These are phyloP conservation scores for Platycercus adscitus DNA, from an alignment of 2,113 vertebrate genomes.

Conservation along the genomic window DNA sequence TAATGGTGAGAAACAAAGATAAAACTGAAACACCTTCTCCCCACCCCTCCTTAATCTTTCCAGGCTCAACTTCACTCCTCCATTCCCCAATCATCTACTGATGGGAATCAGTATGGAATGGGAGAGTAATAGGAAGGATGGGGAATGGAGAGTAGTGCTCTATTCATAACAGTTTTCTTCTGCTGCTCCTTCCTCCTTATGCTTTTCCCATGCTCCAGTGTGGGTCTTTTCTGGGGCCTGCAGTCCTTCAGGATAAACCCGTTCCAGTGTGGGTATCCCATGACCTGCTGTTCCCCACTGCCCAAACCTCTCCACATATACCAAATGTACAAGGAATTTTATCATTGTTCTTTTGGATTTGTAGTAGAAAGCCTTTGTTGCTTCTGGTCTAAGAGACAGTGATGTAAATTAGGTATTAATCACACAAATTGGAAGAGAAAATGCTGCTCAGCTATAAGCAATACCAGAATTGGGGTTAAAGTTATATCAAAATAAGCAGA, in stretches of 20 bases:
- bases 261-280: neutral
- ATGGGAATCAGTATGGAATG: accelerated
- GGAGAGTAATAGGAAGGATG: neutral
- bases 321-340: neutral
- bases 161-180: neutral
- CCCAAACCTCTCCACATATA: neutral
- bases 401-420: neutral
- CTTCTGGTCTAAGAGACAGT: neutral
- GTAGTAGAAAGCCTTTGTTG: neutral
- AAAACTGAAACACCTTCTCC: neutral
- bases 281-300: neutral
- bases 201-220: neutral
- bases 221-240: neutral
- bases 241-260: neutral
- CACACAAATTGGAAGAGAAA: neutral
- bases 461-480: neutral
- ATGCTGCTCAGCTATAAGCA: neutral
- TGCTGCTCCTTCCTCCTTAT: neutral
- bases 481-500: neutral
- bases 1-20: too few relatives aligned
- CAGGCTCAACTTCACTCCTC: neutral
- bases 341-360: neutral
- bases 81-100: neutral
- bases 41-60: neutral
- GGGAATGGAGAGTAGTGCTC: neutral